Evolutionary conservation across 2,797 vertebrate species (phyloP).

Genomic region (Tapera naevia): DNA sequence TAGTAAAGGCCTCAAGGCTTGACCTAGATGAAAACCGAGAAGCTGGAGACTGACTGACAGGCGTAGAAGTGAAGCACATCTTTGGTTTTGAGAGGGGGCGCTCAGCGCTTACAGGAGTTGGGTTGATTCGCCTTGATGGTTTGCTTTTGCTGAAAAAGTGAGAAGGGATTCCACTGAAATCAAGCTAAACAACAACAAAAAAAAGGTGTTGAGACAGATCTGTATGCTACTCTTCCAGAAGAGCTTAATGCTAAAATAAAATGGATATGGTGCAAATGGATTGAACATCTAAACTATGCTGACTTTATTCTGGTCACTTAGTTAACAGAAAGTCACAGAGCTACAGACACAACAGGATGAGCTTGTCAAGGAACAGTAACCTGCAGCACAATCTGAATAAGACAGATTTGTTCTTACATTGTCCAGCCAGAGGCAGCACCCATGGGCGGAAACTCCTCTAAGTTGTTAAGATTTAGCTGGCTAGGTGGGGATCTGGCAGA

Average conservation of each 20-base stretch:
- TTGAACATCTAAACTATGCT: not conserved
- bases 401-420: slow-evolving; percentile 75
- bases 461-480: slow-evolving; percentile 90
- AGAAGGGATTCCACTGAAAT: not conserved
- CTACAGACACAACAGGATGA: not conserved
- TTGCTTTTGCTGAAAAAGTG: slow-evolving; percentile 82
- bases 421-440: slow-evolving; percentile 77
- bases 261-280: not conserved
- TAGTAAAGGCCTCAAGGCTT: slow-evolving; percentile 63
- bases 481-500: slow-evolving; percentile 69
- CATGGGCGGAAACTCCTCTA: slow-evolving; percentile 96
- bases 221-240: not conserved
- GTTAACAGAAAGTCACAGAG: not conserved
- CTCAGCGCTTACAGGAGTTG: slow-evolving; percentile 91
- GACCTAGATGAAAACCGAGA: slow-evolving; percentile 55
- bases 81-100: slow-evolving; percentile 92
- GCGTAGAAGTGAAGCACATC: slow-evolving; percentile 95
- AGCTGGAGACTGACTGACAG: slow-evolving; percentile 80
- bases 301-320: not conserved
- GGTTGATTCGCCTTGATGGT: slow-evolving; percentile 95
- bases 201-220: not conserved
- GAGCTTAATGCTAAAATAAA: not conserved
- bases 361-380: not conserved
- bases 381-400: not conserved
- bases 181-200: not conserved